A percentile compares a stretch with the other conserved stretches of the same genome.
Conservation (phyloP, 2,888 invertebrate species). For the Germaria angustata region DNA sequence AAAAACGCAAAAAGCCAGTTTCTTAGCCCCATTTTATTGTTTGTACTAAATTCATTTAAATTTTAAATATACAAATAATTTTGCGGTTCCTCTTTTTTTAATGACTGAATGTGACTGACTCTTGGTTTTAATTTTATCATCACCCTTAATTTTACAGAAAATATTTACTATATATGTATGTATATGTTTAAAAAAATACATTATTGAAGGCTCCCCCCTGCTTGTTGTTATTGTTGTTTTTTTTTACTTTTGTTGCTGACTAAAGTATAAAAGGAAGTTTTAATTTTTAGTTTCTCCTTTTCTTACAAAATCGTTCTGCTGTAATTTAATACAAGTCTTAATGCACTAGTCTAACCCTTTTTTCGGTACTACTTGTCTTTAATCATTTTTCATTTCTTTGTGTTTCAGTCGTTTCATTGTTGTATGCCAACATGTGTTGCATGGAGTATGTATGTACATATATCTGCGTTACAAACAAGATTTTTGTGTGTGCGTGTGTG, state of each 20-base stretch:
- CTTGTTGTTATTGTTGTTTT: background rate
- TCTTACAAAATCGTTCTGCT: slow-evolving; percentile 9
- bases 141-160: slow-evolving; percentile 23
- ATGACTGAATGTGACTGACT: slow-evolving; percentile 8
- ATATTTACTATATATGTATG: too few relatives aligned
- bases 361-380: slow-evolving; percentile 61
- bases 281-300: slow-evolving; percentile 35
- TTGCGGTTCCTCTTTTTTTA: slow-evolving; percentile 4
- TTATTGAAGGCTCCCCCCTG: slow-evolving; percentile 15
- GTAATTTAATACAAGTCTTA: slow-evolving; percentile 62
- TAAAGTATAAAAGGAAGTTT: slow-evolving; percentile 53
- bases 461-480: background rate
- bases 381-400: slow-evolving; percentile 36
- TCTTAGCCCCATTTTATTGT: background rate
- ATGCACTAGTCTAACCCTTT: slow-evolving; percentile 50
- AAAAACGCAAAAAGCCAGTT: slow-evolving; percentile 23
- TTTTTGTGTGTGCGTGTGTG: background rate
- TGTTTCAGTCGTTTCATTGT: background rate
- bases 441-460: background rate
- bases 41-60: slow-evolving; percentile 4
- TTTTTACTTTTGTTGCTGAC: background rate
- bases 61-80: slow-evolving; percentile 15
- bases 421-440: slow-evolving; percentile 31
- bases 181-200: background rate
- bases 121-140: slow-evolving; percentile 38